Evolutionary conservation across 2,113 vertebrate genomes (phyloP), one percentile per base, ranked within the genome.

Genomic region (Pangasianodon gigas): DNA sequence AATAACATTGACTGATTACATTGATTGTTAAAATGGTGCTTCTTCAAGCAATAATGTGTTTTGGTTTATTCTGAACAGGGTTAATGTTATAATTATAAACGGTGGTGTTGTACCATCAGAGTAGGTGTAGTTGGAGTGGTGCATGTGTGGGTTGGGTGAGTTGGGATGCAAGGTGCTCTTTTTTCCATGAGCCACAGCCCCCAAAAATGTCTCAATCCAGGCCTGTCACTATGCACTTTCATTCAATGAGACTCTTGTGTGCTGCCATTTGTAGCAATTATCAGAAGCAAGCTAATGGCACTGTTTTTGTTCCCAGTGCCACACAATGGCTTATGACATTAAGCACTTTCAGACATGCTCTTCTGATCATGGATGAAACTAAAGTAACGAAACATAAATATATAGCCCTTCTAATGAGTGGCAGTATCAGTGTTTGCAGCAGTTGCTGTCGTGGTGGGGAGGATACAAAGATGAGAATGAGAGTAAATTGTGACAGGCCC

Each of bases 211-310:
- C 65, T 86, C 19, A 56, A 37, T 87, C 29, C 16, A 56, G 10
- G 85, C 85, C 52, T 75, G 69, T 75, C 69, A 44, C 85, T 69
- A 71, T 86, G 5, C n/a, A 86, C 24, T 87, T 75, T 56, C 52
- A 75, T 32, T 87, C 52, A 58, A 44, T 29, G 24, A 24, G 51
- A 75, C 82, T 58, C 81, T 60, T 62, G 58, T 62, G 58, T 84
- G 46, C 19, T 62, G 56, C 82, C 82, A 62, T 84, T 84, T 84
- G 37, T 62, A 84, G 82, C 56, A 84, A 84, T 84, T 75, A 87
- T 74, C 85, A 87, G 52, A 44, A 52, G 69, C 52, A 87, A 56
- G 69, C 67, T 77, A 44, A 87, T 87, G n/a, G 85, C 44, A 18
- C 44, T 58, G 51, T 75, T 87, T 86, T 58, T 77, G 85, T 56